Conservation (phyloP, 2,113 vertebrate genomes). For the Octodon degus region DNA sequence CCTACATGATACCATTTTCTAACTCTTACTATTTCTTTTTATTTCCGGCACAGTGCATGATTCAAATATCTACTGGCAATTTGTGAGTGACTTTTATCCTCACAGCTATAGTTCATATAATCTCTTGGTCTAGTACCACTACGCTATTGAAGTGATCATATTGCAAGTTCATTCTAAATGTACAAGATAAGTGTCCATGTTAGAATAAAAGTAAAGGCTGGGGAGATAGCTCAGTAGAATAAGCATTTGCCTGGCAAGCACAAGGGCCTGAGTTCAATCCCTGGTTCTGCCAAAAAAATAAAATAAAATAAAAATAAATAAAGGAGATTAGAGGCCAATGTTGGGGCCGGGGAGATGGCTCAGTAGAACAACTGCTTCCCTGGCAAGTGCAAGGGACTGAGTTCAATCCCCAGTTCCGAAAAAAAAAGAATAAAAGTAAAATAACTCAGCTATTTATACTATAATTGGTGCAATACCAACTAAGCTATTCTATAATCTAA, state of each 20-base stretch:
- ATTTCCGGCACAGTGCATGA: constrained; percentile 27
- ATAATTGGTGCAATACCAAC: not conserved
- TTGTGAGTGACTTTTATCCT: not conserved
- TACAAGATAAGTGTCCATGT: not conserved
- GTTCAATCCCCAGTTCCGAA: no score
- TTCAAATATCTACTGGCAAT: constrained; percentile 14
- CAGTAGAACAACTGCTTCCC: no score
- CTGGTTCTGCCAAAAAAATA: no score
- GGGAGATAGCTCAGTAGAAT: no score
- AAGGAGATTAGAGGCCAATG: no score
- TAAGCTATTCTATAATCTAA: not conserved
- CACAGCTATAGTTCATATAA: not conserved
- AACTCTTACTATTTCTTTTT: constrained; percentile 37
- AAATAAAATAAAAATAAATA: no score
- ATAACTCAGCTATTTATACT: not conserved
- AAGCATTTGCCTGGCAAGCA: no score
- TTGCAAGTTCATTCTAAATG: constrained; percentile 23
- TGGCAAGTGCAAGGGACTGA: no score
- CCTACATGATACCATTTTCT: not conserved
- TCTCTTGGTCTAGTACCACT: constrained; percentile 5
- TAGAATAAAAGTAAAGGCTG: not conserved
- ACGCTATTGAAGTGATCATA: constrained; percentile 10
- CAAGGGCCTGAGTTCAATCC: no score
- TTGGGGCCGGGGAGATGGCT: no score
- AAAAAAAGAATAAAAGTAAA: not conserved